Evolutionary conservation across 2,888 invertebrate genomes (phyloP).

Genomic region (Falcaria lacertinaria): DNA sequence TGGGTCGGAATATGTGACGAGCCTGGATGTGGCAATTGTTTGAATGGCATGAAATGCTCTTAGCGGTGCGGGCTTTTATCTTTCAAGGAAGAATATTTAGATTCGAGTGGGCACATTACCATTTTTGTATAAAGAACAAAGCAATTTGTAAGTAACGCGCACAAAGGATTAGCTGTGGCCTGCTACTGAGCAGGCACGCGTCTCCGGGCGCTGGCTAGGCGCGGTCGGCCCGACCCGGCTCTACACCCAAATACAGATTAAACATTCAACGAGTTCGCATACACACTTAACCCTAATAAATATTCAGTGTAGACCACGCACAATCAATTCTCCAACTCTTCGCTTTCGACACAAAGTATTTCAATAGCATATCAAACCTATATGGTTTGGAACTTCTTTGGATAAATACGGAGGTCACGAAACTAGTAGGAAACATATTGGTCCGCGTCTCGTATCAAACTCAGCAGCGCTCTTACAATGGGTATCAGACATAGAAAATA

Average conservation of each 20-base stretch:
- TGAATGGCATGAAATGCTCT: conserved; percentile 35
- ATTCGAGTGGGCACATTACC: conserved; percentile 23
- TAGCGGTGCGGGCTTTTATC: conserved; percentile 39
- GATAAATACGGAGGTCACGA: too few relatives aligned
- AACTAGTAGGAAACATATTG: conserved; percentile 13
- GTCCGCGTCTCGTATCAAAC: too few relatives aligned
- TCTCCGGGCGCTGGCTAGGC: conserved; percentile 14
- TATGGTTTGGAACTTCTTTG: too few relatives aligned
- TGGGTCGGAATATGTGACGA: conserved; percentile 47
- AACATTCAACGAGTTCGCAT: conserved; percentile 77
- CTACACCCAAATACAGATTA: conserved; percentile 67
- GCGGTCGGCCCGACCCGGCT: conserved; percentile 22
- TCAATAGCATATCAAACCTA: conserved; percentile 65
- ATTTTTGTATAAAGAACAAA: conserved; percentile 15
- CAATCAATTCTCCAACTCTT: conserved; percentile 71
- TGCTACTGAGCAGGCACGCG: conserved; percentile 11
- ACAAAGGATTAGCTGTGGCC: conserved; percentile 5
- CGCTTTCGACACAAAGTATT: conserved; percentile 61
- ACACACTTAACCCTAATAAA: conserved; percentile 78
- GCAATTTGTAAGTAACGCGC: conserved; percentile 10
- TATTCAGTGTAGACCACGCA: conserved; percentile 70
- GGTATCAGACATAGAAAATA: too few relatives aligned
- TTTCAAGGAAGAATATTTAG: conserved; percentile 28
- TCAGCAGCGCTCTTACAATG: too few relatives aligned
- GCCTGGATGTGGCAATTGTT: conserved; percentile 40